Evolutionary conservation across 2,113 vertebrate genomes (phyloP), one percentile per base, ranked within the genome.

Genomic region (zebrafish (Danio rerio)): DNA sequence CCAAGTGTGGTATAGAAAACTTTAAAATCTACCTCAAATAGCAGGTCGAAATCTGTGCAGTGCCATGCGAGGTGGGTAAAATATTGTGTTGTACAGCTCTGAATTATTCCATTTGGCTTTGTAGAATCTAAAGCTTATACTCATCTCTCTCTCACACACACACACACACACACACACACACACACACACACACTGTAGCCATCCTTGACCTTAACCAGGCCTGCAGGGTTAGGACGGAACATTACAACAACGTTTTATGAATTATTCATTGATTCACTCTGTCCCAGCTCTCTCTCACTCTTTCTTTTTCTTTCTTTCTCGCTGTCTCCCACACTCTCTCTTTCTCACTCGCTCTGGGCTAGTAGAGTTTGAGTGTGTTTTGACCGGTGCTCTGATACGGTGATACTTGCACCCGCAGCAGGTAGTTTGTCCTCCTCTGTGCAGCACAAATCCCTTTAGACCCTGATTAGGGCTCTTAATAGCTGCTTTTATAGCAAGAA

Each of bases 191-290:
- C 31, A 16, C 31, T 76, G 49, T 83, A 69, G 49, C 47, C 75
- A 83, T 75, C 69, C 75, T 85, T 88, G 86, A 89, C 86, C 88
- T 89, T 86, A 78, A 66, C 76, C 82, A 78, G 81, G 83, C 88
- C 86, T 83, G 86, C 66, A 88, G 86, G 84, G 61, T 70, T 78
- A 61, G 49, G 79, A 76, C 53, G 77, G 81, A 85, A 85, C 63
- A 85, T 86, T 86, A 86, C 81, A 84, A 66, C 72, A 86, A 80
- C 61, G 61, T 84, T 71, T 65, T 75, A 87, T 87, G 65, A 78
- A 87, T 87, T 89, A 89, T 87, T 87, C 84, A 89, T 87, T 52
- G 49, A 66, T 78, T 78, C 61, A 66, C 61, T 78, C 76, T 78
- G 76, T 78, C 59, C 76, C 66, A 78, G 31, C 61, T 78, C 61